phyloP scores from a whole-genome alignment of 1,140 invertebrate species.

The Calliphora vicina region DNA sequence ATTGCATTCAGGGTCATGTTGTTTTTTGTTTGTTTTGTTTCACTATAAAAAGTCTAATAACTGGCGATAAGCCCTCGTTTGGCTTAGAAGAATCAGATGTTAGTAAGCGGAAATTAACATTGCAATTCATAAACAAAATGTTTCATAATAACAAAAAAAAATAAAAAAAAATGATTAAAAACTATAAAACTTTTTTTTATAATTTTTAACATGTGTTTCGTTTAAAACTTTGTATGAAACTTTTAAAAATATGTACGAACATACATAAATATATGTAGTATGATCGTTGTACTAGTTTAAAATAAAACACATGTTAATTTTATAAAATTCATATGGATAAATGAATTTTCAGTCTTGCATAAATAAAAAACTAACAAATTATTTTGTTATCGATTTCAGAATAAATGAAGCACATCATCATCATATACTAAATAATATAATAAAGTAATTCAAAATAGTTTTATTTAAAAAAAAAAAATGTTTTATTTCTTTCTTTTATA shows the following conservation, averaged over 20 bases:
- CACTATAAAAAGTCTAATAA: background rate
- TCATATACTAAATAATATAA: no score
- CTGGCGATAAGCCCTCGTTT: background rate
- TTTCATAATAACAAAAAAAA: background rate
- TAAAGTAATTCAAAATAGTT: no score
- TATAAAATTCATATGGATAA: background rate
- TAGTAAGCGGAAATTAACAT: background rate
- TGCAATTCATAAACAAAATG: background rate
- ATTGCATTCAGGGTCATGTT: background rate
- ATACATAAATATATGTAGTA: background rate
- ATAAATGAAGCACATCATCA: no score
- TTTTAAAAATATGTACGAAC: background rate
- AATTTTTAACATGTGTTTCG: background rate
- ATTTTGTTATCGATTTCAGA: no score
- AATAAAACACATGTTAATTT: background rate
- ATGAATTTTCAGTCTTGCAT: background rate
- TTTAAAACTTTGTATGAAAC: background rate
- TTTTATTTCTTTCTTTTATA: no score
- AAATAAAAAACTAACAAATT: background rate
- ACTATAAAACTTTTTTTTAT: no score
- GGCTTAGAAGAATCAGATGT: background rate
- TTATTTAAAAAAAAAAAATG: no score
- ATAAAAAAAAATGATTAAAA: no score
- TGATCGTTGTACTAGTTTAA: background rate
- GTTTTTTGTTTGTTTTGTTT: background rate